Base-by-base conservation (phyloP, 2,797 vertebrate species). In the Austrolebias charrua region DNA sequence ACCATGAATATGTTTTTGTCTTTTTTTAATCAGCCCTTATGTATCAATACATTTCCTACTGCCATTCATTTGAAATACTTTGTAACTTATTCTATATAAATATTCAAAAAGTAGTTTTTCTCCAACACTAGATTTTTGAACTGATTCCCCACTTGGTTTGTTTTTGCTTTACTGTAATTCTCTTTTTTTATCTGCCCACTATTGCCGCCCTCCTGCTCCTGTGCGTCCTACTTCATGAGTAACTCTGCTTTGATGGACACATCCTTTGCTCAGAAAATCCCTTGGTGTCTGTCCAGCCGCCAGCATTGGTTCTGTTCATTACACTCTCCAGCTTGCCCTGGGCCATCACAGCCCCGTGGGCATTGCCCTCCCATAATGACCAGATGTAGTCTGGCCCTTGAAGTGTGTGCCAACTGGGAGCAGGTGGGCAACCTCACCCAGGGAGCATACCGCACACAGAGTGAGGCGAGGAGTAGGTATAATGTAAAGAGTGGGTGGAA, bases 311-410 rank as follows among this genome's bases (percentile, higher is more conserved):
- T 87, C 79, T 80, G 82, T 88, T 88, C 81, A 87, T 89, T 86
- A 85, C 84, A 76, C 80, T 80, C 73, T 87, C 79, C 84, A 87
- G 82, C 85, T 87, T 88, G 85, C 85, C 79, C 81, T 4, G 18
- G 78, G 83, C 79, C 79, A 57, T 76, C 59, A 29, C 55, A 81
- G 72, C 81, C 80, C 78, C 6, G 19, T 51, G 80, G 84, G 86
- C 79, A 75, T 84, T 18, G 60, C 72, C 81, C 78, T 75, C 71
- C 82, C 69, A 40, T 90, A 88, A 90, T 86, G 86, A 90, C 89
- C 90, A 90, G 88, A 90, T 92, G 90, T 87, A 84, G 79, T 70
- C 75, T 73, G 81, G 80, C 71, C 83, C 85, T 91, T 91, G 89
- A 89, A 86, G 88, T 89, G 57, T 29, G 72, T 89, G 90, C 90